These are phyloP conservation scores for Orthosia gothica DNA, from an alignment of 2,888 invertebrate genomes.

Conservation along the genomic window DNA sequence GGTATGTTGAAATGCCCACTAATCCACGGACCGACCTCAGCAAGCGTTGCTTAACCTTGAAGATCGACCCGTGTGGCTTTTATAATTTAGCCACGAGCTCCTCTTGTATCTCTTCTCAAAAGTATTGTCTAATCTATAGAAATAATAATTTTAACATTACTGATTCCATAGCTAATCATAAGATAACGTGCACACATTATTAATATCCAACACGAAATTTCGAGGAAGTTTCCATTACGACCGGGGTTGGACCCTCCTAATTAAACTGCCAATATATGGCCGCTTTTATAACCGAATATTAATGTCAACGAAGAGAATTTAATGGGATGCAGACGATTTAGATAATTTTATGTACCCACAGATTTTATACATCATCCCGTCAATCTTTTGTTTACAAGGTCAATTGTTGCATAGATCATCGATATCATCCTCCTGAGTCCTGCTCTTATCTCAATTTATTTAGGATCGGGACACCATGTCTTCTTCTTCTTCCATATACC, in stretches of 20 bases:
- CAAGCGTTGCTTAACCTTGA: too few relatives aligned
- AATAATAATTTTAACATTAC: background rate
- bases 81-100: too few relatives aligned
- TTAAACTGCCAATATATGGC: constrained; percentile 8
- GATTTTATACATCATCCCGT: background rate
- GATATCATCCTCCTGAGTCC: too few relatives aligned
- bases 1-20: too few relatives aligned
- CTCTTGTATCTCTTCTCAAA: too few relatives aligned
- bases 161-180: background rate
- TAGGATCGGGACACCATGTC: too few relatives aligned
- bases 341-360: background rate
- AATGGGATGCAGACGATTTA: background rate
- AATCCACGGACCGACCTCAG: too few relatives aligned
- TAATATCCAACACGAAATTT: constrained; percentile 2
- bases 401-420: too few relatives aligned
- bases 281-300: constrained; percentile 16
- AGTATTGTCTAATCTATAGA: background rate
- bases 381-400: background rate
- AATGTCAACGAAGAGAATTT: background rate
- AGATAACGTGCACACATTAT: background rate
- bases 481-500: too few relatives aligned
- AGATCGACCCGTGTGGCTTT: too few relatives aligned
- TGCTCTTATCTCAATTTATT: too few relatives aligned
- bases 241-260: background rate
- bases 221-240: background rate